Base-by-base conservation (phyloP, 2,888 invertebrate genomes). In the Magallana nippona region DNA sequence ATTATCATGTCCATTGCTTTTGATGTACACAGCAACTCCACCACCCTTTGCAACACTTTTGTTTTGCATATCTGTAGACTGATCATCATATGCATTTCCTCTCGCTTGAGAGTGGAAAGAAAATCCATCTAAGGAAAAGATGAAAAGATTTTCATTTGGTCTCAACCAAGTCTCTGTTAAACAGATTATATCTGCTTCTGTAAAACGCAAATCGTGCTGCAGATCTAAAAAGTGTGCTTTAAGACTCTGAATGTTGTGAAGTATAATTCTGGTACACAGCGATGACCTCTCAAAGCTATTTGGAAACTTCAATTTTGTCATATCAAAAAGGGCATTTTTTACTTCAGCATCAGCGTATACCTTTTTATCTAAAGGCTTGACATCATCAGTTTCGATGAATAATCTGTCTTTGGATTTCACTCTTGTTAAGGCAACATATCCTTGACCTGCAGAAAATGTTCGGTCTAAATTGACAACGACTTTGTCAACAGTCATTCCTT, bases 391-490 rank as follows among this genome's bases (percentile, higher is more conserved):
- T 79, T 55, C 19, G n/a, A 84, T 82, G 22, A 32, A 62, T 5
- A 86, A 58, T 44, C 86, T 83, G 10, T 86, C 19, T 60, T 79
- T n/a, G 22, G 84, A 82, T 5, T 71, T 86, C 13, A 86, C 84
- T 44, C 84, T 60, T 32, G 84, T 84, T 2, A 86, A 55, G 0
- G 84, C 86, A n/a, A 86, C 86, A 62, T 86, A 85, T 1, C 83
- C 85, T 55, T 84, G 84, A 8, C 85, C 84, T 10, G 84, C 55
- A 32, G 82, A 55, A 84, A 84, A 86, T 11, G 57, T 83, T 11
- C 79, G 79, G 1, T 85, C 56, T 32, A 86, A 82, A 17, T 81
- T 83, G 3, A 86, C 83, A 80, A 84, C 85, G 44, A 85, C 85
- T 55, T 77, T 81, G 15, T 79, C 55, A 19, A 78, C 44, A n/a